Percentiles rank a stretch among this genome's conserved stretches.
Evolutionary conservation across 2,888 invertebrate species (phyloP).

Genomic region (Orchesellides sinensis): DNA sequence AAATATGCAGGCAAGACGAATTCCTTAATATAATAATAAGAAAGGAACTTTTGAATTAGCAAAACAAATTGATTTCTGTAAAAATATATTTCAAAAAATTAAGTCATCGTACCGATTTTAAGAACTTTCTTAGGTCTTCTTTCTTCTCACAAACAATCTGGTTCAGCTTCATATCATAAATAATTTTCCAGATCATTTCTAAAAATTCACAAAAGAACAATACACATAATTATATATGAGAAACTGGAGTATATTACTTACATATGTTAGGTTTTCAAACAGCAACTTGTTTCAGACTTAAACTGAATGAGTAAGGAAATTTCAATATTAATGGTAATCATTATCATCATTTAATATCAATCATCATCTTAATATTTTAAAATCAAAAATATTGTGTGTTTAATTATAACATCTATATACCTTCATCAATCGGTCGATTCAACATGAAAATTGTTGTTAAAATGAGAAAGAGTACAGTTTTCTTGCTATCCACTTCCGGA

Average conservation of each 20-base stretch:
- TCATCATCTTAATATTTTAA: neutral
- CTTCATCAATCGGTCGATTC: slow-evolving; percentile 69
- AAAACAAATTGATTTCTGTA: neutral
- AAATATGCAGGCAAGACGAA: slow-evolving; percentile 67
- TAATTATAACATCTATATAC: slow-evolving; percentile 28
- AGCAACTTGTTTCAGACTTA: slow-evolving; percentile 53
- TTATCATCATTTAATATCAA: neutral
- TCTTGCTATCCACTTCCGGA: slow-evolving; percentile 56
- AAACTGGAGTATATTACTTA: too few relatives aligned
- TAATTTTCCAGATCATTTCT: slow-evolving; percentile 65
- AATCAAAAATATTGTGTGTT: too few relatives aligned
- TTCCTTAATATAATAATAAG: slow-evolving; percentile 51
- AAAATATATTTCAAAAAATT: neutral
- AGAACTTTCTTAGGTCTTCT: slow-evolving; percentile 65
- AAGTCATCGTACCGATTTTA: slow-evolving; percentile 62
- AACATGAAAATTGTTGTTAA: slow-evolving; percentile 69
- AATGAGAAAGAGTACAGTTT: slow-evolving; percentile 61
- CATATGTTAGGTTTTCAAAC: neutral
- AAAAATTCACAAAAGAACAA: neutral
- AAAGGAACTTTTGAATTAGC: neutral
- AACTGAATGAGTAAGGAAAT: slow-evolving; percentile 35
- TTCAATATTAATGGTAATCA: neutral
- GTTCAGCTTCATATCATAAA: slow-evolving; percentile 43
- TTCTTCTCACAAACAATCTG: slow-evolving; percentile 60
- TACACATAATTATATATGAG: too few relatives aligned